Evolutionary conservation across 2,888 invertebrate species (phyloP).

Genomic region (Philhelius pedissequus): DNA sequence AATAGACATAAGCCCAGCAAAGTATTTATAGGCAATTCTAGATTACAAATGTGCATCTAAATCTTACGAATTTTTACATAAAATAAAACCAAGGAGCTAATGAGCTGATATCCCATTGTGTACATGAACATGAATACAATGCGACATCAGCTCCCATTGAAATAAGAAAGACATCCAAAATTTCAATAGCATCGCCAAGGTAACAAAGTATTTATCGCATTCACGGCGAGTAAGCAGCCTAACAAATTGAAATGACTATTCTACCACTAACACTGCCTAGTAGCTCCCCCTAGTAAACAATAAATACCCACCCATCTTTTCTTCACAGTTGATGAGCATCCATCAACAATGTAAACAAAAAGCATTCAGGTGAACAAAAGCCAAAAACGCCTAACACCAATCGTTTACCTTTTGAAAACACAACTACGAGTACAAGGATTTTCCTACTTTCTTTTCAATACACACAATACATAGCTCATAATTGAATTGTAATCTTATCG

Average conservation of each 20-base stretch:
- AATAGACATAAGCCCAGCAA: too few species aligned
- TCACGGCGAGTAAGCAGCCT: slow-evolving; percentile 53
- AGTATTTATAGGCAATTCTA: too few species aligned
- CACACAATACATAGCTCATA: not conserved
- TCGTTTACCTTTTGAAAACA: slow-evolving; percentile 31
- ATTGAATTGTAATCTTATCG: slow-evolving; percentile 1
- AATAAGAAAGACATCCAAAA: slow-evolving; percentile 20
- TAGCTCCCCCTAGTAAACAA: slow-evolving; percentile 31
- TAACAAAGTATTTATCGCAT: slow-evolving; percentile 59
- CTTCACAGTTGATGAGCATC: slow-evolving; percentile 59
- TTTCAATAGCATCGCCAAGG: not conserved
- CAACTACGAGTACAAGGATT: slow-evolving; percentile 27
- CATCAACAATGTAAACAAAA: slow-evolving; percentile 65
- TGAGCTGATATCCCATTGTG: too few species aligned
- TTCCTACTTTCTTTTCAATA: not conserved
- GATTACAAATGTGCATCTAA: too few species aligned
- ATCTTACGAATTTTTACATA: too few species aligned
- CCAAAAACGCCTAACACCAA: slow-evolving; percentile 50
- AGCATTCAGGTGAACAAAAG: slow-evolving; percentile 64
- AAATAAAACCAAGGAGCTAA: too few species aligned
- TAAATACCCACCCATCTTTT: slow-evolving; percentile 31
- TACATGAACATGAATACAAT: not conserved
- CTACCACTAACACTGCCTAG: slow-evolving; percentile 27
- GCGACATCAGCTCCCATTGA: not conserved
- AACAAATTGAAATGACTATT: slow-evolving; percentile 47